These are phyloP conservation scores for Syrista parreyssii DNA, from an alignment of 2,888 invertebrate species.

Conservation along the genomic window DNA sequence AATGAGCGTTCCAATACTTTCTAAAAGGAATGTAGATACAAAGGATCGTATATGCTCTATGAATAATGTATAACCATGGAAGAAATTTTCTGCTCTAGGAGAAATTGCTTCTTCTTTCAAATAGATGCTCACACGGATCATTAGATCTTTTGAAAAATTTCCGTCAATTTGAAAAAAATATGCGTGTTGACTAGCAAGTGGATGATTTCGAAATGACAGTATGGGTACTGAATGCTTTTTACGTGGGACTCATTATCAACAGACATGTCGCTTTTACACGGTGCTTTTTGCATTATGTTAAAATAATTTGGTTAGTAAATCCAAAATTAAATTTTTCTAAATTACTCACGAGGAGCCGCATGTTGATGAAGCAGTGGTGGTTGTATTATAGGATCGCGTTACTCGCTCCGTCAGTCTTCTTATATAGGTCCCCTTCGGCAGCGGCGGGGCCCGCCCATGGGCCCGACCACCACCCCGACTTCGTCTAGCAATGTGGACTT, in stretches of 20 bases:
- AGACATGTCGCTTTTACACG: too few relatives aligned
- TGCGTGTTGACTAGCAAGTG: not conserved
- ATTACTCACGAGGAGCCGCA: constrained; percentile 57
- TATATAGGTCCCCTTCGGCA: constrained; percentile 63
- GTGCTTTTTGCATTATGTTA: not conserved
- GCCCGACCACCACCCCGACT: constrained; percentile 55
- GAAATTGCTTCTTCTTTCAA: not conserved
- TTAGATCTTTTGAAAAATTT: not conserved
- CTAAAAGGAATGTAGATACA: not conserved
- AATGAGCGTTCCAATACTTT: constrained; percentile 17
- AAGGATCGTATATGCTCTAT: not conserved
- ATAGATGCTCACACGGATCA: not conserved
- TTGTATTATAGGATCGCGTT: constrained; percentile 60
- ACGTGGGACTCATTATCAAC: not conserved
- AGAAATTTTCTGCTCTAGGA: not conserved
- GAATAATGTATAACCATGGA: not conserved
- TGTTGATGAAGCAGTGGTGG: constrained; percentile 54
- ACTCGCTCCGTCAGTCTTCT: constrained; percentile 53
- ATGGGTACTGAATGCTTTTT: not conserved
- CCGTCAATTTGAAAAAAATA: not conserved
- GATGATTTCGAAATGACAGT: not conserved
- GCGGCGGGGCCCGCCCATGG: constrained; percentile 64
- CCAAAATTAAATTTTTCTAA: not conserved
- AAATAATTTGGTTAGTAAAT: not conserved
- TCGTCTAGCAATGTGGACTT: constrained; percentile 32